Base-by-base conservation (phyloP, 2,797 vertebrate species). In the Neosalanx taihuensis region DNA sequence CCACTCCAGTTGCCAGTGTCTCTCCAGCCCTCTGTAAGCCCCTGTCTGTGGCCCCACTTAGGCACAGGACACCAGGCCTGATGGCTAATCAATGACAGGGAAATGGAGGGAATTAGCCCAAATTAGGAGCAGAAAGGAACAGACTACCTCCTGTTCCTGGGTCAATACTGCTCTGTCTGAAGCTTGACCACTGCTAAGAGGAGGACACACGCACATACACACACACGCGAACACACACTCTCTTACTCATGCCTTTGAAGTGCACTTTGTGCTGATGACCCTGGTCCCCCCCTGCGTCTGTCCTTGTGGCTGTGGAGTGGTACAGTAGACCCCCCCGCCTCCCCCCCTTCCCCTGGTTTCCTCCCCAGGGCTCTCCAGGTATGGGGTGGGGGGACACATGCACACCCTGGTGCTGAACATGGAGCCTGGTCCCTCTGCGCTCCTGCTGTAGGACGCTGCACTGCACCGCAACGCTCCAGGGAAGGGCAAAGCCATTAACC, bases 71-170 rank as follows among this genome's bases (percentile, higher is more conserved):
- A 88, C 79, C 56, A 66, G 75, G 79, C 64, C 85, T 90, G 90
- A 93, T 91, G 87, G 83, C 84, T 90, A 91, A 93, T 93, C 93
- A 93, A 93, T 94, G 87, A 79, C 75, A 76, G 79, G 88, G 86
- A 93, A 92, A 91, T 91, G 79, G 89, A 84, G 80, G 83, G 88
- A 91, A 93, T 94, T 91, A 92, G 83, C 87, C 83, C 83, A 90
- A 92, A 93, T 92, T 91, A 92, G 89, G 80, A 84, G 82, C 81
- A 88, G 82, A 81, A 84, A 83, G 85, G 78, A 87, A 90, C 83
- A 90, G 86, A 76, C 84, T 78, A 77, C 81, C 86, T 81, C 72
- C 86, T 86, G 88, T 85, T 84, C 81, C 70, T 69, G 77, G 86
- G 89, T 92, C 90, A 89, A 86, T 88, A 88, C 64, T 75, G 77